Evolutionary conservation across 2,113 vertebrate species (phyloP).

Genomic region (Cavia porcellus): DNA sequence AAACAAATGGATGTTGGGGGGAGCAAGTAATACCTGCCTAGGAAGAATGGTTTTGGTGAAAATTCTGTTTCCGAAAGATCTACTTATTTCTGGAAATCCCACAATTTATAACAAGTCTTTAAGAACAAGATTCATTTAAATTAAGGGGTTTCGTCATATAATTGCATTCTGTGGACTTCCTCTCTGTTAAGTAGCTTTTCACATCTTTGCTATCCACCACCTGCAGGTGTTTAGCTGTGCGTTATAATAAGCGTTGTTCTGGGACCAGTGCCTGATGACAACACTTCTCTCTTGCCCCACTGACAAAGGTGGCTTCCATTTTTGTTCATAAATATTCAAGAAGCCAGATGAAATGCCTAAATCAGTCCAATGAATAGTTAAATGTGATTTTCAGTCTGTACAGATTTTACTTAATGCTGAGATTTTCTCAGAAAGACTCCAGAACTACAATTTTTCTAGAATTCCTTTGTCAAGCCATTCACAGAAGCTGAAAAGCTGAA

Average conservation of each 20-base stretch:
- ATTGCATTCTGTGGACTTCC: not conserved
- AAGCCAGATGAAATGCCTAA: slow-evolving; percentile 49
- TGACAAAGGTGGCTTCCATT: slow-evolving; percentile 3
- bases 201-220: not conserved
- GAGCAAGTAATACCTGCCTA: not conserved
- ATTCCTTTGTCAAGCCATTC: slow-evolving; percentile 66
- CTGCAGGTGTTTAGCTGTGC: slow-evolving; percentile 43
- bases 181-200: slow-evolving; percentile 20
- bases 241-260: slow-evolving; percentile 8
- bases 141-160: not conserved
- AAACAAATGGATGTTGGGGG: not conserved
- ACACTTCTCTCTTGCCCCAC: not conserved
- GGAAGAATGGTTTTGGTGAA: not conserved
- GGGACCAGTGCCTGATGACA: not conserved
- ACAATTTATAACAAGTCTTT: not conserved
- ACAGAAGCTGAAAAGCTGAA: slow-evolving; percentile 56
- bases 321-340: slow-evolving; percentile 62
- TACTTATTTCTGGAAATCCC: not conserved
- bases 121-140: not conserved
- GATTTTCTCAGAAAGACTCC: slow-evolving; percentile 30
- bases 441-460: slow-evolving; percentile 51
- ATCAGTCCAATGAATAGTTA: slow-evolving; percentile 38
- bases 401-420: slow-evolving; percentile 39
- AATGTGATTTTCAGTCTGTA: not conserved
- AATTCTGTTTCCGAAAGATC: not conserved